These are phyloP conservation scores for Callaeas wilsoni DNA, from an alignment of 2,113 vertebrate genomes.

Conservation along the genomic window DNA sequence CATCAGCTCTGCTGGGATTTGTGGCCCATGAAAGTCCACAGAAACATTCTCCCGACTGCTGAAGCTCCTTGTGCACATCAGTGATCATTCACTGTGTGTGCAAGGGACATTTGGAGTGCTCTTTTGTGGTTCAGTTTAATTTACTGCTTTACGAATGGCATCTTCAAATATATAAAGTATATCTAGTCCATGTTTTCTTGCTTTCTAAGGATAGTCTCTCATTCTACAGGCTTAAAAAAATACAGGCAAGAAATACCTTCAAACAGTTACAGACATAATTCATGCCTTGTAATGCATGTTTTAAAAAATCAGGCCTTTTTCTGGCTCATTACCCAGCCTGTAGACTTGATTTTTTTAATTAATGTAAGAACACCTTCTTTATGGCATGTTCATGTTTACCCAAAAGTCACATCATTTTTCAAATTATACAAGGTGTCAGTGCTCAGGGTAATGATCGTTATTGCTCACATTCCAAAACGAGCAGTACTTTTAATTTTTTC, in stretches of 20 bases:
- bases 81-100: background rate
- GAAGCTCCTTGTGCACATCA: rapidly evolving
- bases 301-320: conserved; percentile 59
- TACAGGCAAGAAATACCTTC: background rate
- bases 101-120: background rate
- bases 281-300: conserved; percentile 33
- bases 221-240: background rate
- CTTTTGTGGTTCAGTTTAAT: background rate
- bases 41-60: background rate
- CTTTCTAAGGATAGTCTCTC: background rate
- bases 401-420: conserved; percentile 69
- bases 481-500: background rate
- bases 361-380: conserved; percentile 62
- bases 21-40: background rate
- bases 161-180: background rate
- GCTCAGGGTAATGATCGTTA: conserved; percentile 22
- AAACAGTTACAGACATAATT: conserved; percentile 41
- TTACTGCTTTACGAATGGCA: background rate
- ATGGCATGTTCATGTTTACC: conserved; percentile 59
- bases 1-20: background rate
- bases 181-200: background rate
- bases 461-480: conserved; percentile 39
- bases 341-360: conserved; percentile 62
- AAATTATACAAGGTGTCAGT: conserved; percentile 66
- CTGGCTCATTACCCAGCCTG: conserved; percentile 59